A percentile compares a stretch with the other conserved stretches of the same genome.
phyloP scores from a whole-genome alignment of 2,797 vertebrate species.

The Rallus crepitans region DNA sequence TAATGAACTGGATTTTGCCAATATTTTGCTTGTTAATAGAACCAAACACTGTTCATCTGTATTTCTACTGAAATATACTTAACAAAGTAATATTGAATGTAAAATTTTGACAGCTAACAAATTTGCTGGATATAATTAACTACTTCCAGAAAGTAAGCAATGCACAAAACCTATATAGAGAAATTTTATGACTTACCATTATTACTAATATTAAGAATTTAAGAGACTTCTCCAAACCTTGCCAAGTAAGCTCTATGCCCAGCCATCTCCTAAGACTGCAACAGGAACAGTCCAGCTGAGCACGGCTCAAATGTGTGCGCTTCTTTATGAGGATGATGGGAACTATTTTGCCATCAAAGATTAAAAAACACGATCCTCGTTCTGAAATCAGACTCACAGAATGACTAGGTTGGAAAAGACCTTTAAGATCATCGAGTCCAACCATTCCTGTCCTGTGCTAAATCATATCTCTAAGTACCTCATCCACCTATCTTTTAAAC shows the following conservation, averaged over 20 bases:
- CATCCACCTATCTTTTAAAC: too few species aligned
- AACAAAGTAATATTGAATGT: not conserved
- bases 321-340: not conserved
- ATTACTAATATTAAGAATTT: not conserved
- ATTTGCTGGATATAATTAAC: not conserved
- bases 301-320: rapidly evolving
- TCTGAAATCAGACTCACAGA: not conserved
- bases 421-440: too few species aligned
- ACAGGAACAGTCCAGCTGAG: not conserved
- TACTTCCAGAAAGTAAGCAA: not conserved
- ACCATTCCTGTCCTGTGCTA: too few species aligned
- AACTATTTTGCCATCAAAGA: not conserved
- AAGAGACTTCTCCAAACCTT: not conserved
- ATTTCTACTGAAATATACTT: not conserved
- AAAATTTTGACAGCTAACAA: not conserved
- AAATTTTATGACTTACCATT: not conserved
- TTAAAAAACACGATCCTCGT: not conserved
- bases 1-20: constrained; percentile 25
- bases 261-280: not conserved
- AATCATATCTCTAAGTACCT: too few species aligned
- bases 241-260: not conserved
- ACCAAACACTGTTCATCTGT: not conserved
- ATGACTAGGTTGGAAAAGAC: too few species aligned
- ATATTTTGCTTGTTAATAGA: not conserved
- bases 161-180: not conserved